phyloP scores from a whole-genome alignment of 2,797 vertebrate species.

The Oryzias sinensis region DNA sequence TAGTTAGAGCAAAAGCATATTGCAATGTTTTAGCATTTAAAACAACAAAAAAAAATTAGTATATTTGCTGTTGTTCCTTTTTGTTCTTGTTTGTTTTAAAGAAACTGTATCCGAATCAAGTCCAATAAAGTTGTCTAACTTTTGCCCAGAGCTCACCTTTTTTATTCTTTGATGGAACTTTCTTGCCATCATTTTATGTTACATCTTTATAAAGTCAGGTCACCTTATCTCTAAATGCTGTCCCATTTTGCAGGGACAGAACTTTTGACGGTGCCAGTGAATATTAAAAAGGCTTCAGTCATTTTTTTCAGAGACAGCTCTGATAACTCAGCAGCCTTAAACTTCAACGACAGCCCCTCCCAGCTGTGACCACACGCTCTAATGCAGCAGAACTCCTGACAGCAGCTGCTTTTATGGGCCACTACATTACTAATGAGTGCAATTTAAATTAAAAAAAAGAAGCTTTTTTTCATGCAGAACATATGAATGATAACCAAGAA shows the following conservation, averaged over 20 bases:
- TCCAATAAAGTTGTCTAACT: too few species aligned
- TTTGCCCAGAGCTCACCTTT: background rate
- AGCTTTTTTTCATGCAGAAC: conserved; percentile 16
- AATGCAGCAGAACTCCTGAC: conserved; percentile 45
- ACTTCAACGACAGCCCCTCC: conserved; percentile 58
- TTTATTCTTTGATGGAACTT: background rate
- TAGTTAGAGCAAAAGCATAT: too few species aligned
- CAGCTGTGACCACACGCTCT: conserved; percentile 24
- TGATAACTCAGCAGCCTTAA: conserved; percentile 57
- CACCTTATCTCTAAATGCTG: background rate
- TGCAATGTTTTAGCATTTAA: too few species aligned
- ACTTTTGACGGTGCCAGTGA: background rate
- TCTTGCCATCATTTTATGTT: too few species aligned
- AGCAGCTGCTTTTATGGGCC: conserved; percentile 34
- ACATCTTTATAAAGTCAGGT: background rate
- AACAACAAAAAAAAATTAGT: background rate
- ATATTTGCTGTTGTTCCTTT: background rate
- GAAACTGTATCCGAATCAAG: background rate
- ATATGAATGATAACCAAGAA: conserved; percentile 31
- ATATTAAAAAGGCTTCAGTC: conserved; percentile 24
- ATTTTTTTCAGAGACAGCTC: conserved; percentile 25
- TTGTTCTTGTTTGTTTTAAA: background rate
- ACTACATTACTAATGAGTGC: conserved; percentile 33
- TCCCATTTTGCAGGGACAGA: background rate
- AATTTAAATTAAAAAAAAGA: conserved; percentile 18